phyloP scores from a whole-genome alignment of 2,888 invertebrate genomes.

The Octonoba sinensis region DNA sequence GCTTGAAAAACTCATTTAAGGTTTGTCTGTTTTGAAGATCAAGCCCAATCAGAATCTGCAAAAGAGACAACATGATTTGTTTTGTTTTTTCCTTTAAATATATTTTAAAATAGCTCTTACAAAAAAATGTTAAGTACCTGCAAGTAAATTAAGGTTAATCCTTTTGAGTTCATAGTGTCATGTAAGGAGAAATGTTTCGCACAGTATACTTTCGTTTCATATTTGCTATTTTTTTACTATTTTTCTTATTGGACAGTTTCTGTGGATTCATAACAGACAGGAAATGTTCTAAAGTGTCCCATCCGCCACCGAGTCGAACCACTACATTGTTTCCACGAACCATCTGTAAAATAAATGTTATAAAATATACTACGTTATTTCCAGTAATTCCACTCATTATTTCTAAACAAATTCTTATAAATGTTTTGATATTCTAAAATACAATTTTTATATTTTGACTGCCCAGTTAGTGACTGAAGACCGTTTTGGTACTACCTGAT shows the following conservation, averaged over 20 bases:
- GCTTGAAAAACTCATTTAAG: too few relatives aligned
- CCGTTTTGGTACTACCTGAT: too few relatives aligned
- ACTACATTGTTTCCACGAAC: slow-evolving; percentile 91
- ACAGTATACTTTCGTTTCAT: neutral
- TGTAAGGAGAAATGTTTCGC: slow-evolving; percentile 18
- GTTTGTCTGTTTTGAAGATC: too few relatives aligned
- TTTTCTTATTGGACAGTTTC: slow-evolving; percentile 11
- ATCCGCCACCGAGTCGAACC: slow-evolving; percentile 87
- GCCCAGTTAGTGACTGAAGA: too few relatives aligned
- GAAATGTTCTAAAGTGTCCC: slow-evolving; percentile 83
- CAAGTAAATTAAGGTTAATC: too few relatives aligned
- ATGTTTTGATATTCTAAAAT: neutral
- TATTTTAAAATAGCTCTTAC: too few relatives aligned
- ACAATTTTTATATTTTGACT: too few relatives aligned
- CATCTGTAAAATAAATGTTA: slow-evolving; percentile 75
- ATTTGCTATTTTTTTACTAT: neutral
- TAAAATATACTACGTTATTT: neutral
- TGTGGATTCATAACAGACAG: slow-evolving; percentile 71
- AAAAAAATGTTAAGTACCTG: too few relatives aligned
- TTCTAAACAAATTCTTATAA: neutral
- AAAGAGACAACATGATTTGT: too few relatives aligned
- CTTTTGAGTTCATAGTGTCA: neutral
- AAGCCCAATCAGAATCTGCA: too few relatives aligned
- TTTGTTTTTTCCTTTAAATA: too few relatives aligned
- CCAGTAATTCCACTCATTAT: neutral